Conservation (phyloP, 92 coral and sea anemone species). For the Zoanthus solanderi region DNA sequence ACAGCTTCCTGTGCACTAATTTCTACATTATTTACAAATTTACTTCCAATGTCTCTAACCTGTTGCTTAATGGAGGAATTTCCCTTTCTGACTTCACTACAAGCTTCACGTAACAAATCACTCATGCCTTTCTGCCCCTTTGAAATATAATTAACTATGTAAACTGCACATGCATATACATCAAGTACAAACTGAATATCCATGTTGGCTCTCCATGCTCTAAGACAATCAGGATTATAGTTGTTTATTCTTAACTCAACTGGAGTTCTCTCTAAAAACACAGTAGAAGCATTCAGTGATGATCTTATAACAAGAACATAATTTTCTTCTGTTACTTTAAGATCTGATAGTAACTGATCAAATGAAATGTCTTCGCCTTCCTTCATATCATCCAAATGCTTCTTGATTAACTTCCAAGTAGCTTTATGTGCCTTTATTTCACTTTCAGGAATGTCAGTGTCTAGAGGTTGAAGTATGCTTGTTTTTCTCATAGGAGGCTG, state of each 20-base stretch:
- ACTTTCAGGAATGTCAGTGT: slow-evolving; percentile 20
- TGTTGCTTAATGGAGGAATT: slow-evolving; percentile 8
- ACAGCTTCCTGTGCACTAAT: too few species aligned
- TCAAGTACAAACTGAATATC: neutral
- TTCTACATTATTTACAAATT: neutral
- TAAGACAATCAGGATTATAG: slow-evolving; percentile 44
- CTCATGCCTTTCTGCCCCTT: slow-evolving; percentile 53
- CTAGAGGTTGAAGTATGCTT: slow-evolving; percentile 1
- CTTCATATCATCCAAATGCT: neutral
- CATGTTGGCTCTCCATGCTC: neutral
- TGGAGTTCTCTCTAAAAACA: slow-evolving; percentile 36
- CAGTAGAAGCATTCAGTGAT: slow-evolving; percentile 21
- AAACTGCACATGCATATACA: neutral
- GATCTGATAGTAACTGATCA: neutral
- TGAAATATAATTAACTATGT: neutral
- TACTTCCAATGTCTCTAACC: slow-evolving; percentile 45
- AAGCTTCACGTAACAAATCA: slow-evolving; percentile 48
- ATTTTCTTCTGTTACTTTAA: slow-evolving; percentile 24
- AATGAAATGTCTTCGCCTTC: too few species aligned
- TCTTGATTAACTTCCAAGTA: slow-evolving; percentile 31
- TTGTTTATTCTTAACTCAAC: slow-evolving; percentile 42
- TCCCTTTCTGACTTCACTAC: slow-evolving; percentile 62
- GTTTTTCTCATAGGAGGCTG: neutral
- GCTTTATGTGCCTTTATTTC: slow-evolving; percentile 8
- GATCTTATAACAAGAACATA: neutral